phyloP scores from a whole-genome alignment of 2,113 vertebrate species.

The Progne subis region DNA sequence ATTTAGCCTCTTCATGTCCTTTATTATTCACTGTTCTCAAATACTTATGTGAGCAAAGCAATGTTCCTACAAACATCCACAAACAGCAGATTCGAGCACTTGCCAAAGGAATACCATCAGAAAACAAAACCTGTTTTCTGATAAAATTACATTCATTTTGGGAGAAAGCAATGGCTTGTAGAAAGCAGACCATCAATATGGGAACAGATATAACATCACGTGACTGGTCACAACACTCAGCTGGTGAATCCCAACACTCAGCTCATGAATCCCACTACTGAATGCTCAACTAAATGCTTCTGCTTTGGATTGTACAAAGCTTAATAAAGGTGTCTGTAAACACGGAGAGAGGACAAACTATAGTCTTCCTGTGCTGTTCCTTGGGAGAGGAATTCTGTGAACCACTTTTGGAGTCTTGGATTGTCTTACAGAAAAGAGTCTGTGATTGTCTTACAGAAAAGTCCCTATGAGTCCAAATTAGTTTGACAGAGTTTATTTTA shows the following conservation, averaged over 20 bases:
- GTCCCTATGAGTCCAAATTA: neutral
- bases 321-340: neutral
- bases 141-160: constrained; percentile 56
- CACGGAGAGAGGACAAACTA: neutral
- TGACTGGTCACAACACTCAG: constrained; percentile 7
- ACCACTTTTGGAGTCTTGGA: neutral
- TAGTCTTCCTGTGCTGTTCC: neutral
- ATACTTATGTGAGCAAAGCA: constrained; percentile 58
- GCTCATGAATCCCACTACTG: neutral
- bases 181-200: constrained; percentile 35
- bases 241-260: neutral
- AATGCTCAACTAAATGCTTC: neutral
- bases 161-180: constrained; percentile 1
- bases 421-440: neutral
- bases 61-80: constrained; percentile 62
- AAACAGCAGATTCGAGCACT: constrained; percentile 49
- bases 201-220: neutral
- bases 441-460: neutral
- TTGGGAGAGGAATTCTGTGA: neutral
- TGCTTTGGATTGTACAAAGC: neutral
- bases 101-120: constrained; percentile 54
- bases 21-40: constrained; percentile 30
- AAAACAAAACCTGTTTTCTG: constrained; percentile 70
- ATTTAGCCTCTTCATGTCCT: constrained; percentile 38
- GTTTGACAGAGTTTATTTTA: neutral